Evolutionary conservation across 2,797 vertebrate species (phyloP).

Genomic region (Lates japonicus): DNA sequence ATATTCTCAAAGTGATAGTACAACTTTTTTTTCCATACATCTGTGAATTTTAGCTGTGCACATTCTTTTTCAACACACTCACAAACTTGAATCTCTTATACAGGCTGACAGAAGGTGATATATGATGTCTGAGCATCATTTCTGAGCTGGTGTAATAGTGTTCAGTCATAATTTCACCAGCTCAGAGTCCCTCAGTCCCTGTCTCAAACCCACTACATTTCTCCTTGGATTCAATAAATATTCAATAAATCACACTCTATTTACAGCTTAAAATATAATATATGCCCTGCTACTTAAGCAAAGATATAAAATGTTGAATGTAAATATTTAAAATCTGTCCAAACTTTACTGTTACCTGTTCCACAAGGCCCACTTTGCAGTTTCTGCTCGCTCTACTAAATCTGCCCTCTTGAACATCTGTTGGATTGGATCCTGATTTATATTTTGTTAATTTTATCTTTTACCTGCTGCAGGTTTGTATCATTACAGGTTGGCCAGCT

Average conservation of each 20-base stretch:
- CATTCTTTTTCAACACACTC: background rate
- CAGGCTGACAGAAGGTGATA: background rate
- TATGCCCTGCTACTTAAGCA: background rate
- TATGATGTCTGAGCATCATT: background rate
- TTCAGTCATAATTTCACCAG: background rate
- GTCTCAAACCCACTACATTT: slow-evolving; percentile 4
- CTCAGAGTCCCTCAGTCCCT: slow-evolving; percentile 2
- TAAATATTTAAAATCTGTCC: slow-evolving; percentile 26
- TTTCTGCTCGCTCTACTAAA: background rate
- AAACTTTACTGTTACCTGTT: background rate
- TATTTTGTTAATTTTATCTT: slow-evolving; percentile 35
- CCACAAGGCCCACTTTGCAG: background rate
- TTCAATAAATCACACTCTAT: slow-evolving; percentile 42
- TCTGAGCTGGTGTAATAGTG: background rate
- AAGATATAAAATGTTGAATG: slow-evolving; percentile 1
- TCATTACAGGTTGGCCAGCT: slow-evolving; percentile 9
- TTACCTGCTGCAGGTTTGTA: slow-evolving; percentile 8
- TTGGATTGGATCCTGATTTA: slow-evolving; percentile 26
- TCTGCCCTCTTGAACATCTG: slow-evolving; percentile 7
- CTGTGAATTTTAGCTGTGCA: background rate
- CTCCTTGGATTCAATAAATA: slow-evolving; percentile 12
- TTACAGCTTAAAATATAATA: slow-evolving; percentile 21
- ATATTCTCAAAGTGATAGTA: background rate
- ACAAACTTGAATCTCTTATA: background rate
- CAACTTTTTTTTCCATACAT: background rate